phyloP scores from a whole-genome alignment of 2,113 vertebrate genomes.

The Scartelaos histophorus region DNA sequence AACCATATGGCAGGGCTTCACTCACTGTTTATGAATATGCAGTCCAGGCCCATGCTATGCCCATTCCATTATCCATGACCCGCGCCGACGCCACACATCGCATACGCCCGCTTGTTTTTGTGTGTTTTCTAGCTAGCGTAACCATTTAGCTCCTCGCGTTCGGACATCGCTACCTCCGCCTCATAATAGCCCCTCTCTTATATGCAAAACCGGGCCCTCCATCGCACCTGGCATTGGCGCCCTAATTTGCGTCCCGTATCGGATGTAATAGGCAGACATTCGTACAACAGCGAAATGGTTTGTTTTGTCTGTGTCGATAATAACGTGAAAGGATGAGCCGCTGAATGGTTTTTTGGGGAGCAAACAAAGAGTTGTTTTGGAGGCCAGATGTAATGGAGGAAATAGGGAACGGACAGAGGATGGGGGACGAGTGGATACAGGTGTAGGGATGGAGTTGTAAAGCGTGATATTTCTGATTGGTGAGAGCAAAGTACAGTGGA shows the following conservation, averaged over 20 bases:
- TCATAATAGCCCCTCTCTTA: constrained; percentile 69
- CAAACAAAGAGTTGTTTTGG: constrained; percentile 47
- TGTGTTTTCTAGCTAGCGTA: constrained; percentile 16
- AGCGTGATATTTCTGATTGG: background rate
- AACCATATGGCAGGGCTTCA: constrained; percentile 72
- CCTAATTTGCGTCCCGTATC: constrained; percentile 64
- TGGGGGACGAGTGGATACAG: constrained; percentile 52
- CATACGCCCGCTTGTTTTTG: constrained; percentile 31
- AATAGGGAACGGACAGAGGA: constrained; percentile 33
- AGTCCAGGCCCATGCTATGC: constrained; percentile 56
- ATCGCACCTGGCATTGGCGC: constrained; percentile 65
- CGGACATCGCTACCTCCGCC: constrained; percentile 56
- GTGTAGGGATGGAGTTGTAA: constrained; percentile 36
- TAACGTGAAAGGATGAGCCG: constrained; percentile 39
- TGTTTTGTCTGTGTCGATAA: constrained; percentile 66
- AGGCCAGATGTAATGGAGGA: constrained; percentile 28
- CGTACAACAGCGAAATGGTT: constrained; percentile 52
- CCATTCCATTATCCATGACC: constrained; percentile 56
- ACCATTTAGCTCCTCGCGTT: constrained; percentile 60
- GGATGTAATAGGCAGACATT: constrained; percentile 71
- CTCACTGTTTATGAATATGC: constrained; percentile 66
- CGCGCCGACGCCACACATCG: constrained; percentile 14
- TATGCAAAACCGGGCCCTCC: constrained; percentile 68
- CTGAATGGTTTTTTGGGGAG: constrained; percentile 32
- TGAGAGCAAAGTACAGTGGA: background rate